A percentile compares a stretch with the other conserved stretches of the same genome.
phyloP scores from a whole-genome alignment of 2,888 invertebrate species.

The Athalia rosae region DNA sequence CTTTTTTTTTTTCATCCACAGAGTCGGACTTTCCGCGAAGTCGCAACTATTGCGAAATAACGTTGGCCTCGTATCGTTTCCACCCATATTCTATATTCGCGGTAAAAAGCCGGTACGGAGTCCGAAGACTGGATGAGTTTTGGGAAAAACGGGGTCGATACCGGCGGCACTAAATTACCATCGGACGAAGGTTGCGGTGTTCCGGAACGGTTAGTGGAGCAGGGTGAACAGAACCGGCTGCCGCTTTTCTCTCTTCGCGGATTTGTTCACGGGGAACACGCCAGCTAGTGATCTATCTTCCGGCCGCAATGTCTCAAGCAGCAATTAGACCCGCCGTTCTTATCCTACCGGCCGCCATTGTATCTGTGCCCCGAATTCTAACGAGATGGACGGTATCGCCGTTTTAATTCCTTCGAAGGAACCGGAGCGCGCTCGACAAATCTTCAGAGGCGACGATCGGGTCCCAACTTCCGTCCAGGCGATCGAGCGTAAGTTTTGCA shows the following conservation, averaged over 20 bases:
- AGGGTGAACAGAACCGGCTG: slow-evolving; percentile 13
- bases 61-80: too few relatives aligned
- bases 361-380: slow-evolving; percentile 25
- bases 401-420: not conserved
- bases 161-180: slow-evolving; percentile 47
- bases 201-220: slow-evolving; percentile 42
- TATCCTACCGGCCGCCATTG: slow-evolving; percentile 19
- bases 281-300: slow-evolving; percentile 52
- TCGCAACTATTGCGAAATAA: not conserved
- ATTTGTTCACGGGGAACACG: slow-evolving; percentile 48
- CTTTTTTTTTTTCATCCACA: too few relatives aligned
- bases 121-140: slow-evolving; percentile 1
- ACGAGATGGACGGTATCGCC: slow-evolving; percentile 20
- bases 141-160: not conserved
- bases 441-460: not conserved
- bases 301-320: slow-evolving; percentile 45
- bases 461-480: too few relatives aligned
- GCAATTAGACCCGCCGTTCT: slow-evolving; percentile 35
- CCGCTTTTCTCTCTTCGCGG: slow-evolving; percentile 42
- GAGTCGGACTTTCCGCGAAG: not conserved
- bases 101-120: not conserved
- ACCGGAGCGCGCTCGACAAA: slow-evolving; percentile 8
- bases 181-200: slow-evolving; percentile 50
- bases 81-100: not conserved
- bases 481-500: too few relatives aligned